Percentiles rank a stretch among this genome's conserved stretches.
These are phyloP conservation scores for Neosalanx taihuensis DNA, from an alignment of 2,797 vertebrate genomes.

Conservation along the genomic window DNA sequence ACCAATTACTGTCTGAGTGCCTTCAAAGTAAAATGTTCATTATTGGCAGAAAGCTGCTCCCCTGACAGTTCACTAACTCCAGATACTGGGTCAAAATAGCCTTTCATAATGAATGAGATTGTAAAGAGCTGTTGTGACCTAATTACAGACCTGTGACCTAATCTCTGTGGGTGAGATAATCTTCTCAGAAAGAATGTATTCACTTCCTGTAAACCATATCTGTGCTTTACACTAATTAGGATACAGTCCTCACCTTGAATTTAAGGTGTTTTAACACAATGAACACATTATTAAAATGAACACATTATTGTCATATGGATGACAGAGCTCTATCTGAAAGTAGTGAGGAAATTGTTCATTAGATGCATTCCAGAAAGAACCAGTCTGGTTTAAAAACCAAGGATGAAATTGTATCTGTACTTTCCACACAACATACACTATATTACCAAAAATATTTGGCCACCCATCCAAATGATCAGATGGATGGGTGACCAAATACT, in stretches of 20 bases:
- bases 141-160: conserved; percentile 37
- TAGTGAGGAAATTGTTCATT: background rate
- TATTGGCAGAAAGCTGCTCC: conserved; percentile 24
- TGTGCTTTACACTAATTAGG: background rate
- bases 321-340: too few species aligned
- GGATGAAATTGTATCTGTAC: background rate
- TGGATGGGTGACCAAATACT: too few species aligned
- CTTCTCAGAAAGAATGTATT: background rate
- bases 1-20: background rate
- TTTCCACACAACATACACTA: background rate
- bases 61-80: conserved; percentile 33
- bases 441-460: too few species aligned
- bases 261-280: too few species aligned
- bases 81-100: conserved; percentile 47
- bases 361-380: background rate
- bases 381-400: background rate
- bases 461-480: too few species aligned
- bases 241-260: background rate
- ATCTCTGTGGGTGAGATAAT: conserved; percentile 12
- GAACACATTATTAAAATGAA: too few species aligned
- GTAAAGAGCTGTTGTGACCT: conserved; percentile 56
- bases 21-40: conserved; percentile 16
- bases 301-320: too few species aligned
- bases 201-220: too few species aligned
- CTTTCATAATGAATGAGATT: conserved; percentile 60